These are phyloP conservation scores for Plebejus melissa DNA, from an alignment of 2,888 invertebrate genomes.

Conservation along the genomic window DNA sequence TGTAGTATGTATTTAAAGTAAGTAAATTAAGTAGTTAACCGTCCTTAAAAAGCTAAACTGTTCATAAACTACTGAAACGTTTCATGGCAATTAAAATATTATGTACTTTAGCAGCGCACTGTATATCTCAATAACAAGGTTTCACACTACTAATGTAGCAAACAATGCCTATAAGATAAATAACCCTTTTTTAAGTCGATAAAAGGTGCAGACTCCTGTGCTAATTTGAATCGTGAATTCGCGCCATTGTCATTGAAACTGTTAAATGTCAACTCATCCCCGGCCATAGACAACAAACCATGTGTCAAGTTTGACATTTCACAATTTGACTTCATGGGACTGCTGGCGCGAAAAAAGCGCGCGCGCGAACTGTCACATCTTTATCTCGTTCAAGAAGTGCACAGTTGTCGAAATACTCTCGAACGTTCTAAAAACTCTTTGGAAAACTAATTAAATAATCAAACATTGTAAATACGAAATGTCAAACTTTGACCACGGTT, in stretches of 20 bases:
- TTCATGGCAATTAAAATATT: no score
- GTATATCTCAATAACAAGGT: no score
- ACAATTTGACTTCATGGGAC: slow-evolving; percentile 29
- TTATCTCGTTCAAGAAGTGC: slow-evolving; percentile 56
- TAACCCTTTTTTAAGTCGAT: neutral
- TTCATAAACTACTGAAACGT: neutral
- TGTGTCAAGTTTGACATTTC: slow-evolving; percentile 14
- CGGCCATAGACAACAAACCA: slow-evolving; percentile 22
- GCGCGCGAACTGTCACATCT: slow-evolving; percentile 55
- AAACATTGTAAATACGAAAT: slow-evolving; percentile 10
- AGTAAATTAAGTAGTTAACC: neutral
- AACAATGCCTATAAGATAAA: neutral
- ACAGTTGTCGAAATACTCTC: slow-evolving; percentile 40
- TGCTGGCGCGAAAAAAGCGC: neutral
- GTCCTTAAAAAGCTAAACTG: neutral
- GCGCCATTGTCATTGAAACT: neutral
- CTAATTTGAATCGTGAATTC: neutral
- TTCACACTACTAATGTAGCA: neutral
- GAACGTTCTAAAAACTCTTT: slow-evolving; percentile 24
- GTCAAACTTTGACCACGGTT: slow-evolving; percentile 18
- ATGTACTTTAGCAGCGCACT: no score
- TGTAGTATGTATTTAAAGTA: neutral
- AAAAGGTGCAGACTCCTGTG: neutral
- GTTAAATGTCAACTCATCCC: slow-evolving; percentile 6
- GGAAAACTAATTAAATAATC: neutral